phyloP scores from a whole-genome alignment of 2,113 vertebrate species.

The Perca fluviatilis region DNA sequence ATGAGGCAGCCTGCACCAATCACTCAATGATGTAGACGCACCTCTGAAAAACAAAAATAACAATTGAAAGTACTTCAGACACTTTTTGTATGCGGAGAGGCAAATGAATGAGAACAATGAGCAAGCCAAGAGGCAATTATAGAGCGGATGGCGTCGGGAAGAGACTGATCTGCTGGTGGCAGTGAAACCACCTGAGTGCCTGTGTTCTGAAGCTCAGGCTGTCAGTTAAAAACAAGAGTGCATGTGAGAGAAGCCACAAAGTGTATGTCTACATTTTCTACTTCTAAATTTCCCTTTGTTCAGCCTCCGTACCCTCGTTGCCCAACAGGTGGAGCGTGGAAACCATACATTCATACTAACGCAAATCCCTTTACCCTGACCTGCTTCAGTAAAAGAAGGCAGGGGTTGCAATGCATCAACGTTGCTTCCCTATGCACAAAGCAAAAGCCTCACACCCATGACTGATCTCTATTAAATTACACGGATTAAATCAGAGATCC shows the following conservation, averaged over 20 bases:
- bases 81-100: constrained; percentile 55
- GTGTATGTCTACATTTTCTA: constrained; percentile 12
- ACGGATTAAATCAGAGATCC: constrained; percentile 85
- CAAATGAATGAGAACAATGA: constrained; percentile 70
- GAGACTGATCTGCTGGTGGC: constrained; percentile 47
- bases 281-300: neutral
- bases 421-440: constrained; percentile 58
- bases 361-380: constrained; percentile 47
- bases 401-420: constrained; percentile 52
- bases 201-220: constrained; percentile 36
- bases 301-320: constrained; percentile 13
- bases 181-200: constrained; percentile 45
- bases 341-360: constrained; percentile 31
- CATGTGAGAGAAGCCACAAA: constrained; percentile 17
- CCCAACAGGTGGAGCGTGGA: constrained; percentile 51
- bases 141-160: constrained; percentile 40
- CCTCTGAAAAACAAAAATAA: constrained; percentile 65
- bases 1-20: constrained; percentile 55
- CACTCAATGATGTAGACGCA: constrained; percentile 58
- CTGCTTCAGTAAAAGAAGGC: constrained; percentile 26
- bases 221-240: constrained; percentile 23
- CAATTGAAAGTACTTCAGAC: constrained; percentile 59
- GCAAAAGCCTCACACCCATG: constrained; percentile 63
- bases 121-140: constrained; percentile 69
- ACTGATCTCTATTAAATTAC: constrained; percentile 83